phyloP scores from a whole-genome alignment of 1,140 invertebrate species.

The honey bee (Apis mellifera) region DNA sequence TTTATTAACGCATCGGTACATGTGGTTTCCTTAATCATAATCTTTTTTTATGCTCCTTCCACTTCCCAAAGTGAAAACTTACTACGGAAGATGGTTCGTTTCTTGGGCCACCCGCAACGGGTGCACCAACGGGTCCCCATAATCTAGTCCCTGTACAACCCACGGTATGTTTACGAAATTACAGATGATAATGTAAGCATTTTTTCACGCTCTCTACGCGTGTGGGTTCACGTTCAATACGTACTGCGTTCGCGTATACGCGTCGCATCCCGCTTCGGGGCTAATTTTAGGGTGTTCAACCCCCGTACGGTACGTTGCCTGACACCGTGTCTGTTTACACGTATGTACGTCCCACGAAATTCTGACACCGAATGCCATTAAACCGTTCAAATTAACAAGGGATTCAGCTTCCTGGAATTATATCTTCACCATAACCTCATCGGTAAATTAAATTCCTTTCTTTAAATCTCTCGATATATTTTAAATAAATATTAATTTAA shows the following conservation, averaged over 20 bases:
- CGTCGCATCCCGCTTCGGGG: constrained; percentile 67
- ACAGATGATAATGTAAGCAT: constrained; percentile 82
- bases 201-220: constrained; percentile 77
- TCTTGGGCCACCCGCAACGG: constrained; percentile 76
- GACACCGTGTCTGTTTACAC: constrained; percentile 70
- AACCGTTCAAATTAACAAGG: constrained; percentile 38
- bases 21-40: neutral
- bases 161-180: constrained; percentile 78
- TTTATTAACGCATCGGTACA: constrained; percentile 2
- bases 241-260: constrained; percentile 48
- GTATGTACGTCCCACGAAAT: constrained; percentile 59
- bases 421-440: neutral
- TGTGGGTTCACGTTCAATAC: constrained; percentile 64
- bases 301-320: constrained; percentile 65
- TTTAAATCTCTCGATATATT: neutral
- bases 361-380: constrained; percentile 64
- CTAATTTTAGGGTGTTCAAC: constrained; percentile 81
- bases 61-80: constrained; percentile 31
- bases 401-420: constrained; percentile 57
- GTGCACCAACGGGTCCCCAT: constrained; percentile 38
- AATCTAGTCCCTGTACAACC: constrained; percentile 33
- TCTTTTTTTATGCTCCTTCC: neutral
- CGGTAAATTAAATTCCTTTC: neutral
- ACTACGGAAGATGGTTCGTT: constrained; percentile 18
- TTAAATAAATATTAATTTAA: no score